A percentile compares a stretch with the other conserved stretches of the same genome.
These are phyloP conservation scores for Enteromius mattozi DNA, from an alignment of 2,797 vertebrate genomes.

Conservation along the genomic window DNA sequence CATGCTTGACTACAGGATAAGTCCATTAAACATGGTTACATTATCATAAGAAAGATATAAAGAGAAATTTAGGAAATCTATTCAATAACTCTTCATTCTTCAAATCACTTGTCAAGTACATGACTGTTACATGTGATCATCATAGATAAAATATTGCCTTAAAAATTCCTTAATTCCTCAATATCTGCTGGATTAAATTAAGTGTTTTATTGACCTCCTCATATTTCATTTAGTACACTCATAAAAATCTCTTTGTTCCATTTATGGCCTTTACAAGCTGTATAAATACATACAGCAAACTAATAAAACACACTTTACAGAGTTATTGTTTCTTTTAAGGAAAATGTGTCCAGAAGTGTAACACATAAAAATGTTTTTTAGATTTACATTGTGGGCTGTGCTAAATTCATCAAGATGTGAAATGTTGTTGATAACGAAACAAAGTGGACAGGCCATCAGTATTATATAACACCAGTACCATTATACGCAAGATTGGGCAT, in stretches of 20 bases:
- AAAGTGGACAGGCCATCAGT: slow-evolving; percentile 34
- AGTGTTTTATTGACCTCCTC: slow-evolving; percentile 28
- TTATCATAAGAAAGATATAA: slow-evolving; percentile 10
- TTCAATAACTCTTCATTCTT: background rate
- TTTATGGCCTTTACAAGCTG: slow-evolving; percentile 24
- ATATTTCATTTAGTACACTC: slow-evolving; percentile 29
- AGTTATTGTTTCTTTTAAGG: background rate
- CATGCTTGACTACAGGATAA: background rate
- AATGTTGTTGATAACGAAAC: slow-evolving; percentile 46
- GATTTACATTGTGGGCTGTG: slow-evolving; percentile 33
- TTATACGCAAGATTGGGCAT: slow-evolving; percentile 50
- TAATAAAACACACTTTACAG: background rate
- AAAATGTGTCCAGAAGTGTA: background rate
- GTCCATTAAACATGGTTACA: background rate
- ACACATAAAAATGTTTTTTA: slow-evolving; percentile 41
- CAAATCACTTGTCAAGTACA: slow-evolving; percentile 72
- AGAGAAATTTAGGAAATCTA: background rate
- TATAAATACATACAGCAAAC: slow-evolving; percentile 6
- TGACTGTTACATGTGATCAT: background rate
- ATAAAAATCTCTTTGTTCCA: slow-evolving; percentile 32
- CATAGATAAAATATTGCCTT: background rate
- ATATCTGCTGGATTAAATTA: slow-evolving; percentile 24
- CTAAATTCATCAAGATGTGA: slow-evolving; percentile 47
- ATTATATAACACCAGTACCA: slow-evolving; percentile 54
- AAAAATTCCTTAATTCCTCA: background rate